Conservation (phyloP, 2,888 invertebrate genomes). For the Andricus curvator region DNA sequence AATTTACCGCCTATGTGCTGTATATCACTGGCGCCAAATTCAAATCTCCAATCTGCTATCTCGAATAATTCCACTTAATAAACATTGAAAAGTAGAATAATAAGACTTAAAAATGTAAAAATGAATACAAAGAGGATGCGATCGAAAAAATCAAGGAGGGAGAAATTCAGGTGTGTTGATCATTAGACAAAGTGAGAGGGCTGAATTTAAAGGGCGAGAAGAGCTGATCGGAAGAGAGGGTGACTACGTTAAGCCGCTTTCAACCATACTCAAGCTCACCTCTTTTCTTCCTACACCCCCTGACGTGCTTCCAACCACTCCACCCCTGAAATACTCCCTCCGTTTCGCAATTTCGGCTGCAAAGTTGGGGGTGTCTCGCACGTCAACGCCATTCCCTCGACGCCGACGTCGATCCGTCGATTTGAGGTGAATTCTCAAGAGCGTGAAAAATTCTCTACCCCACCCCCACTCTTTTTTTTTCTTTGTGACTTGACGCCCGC, state of each 20-base stretch:
- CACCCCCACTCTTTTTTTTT: not conserved
- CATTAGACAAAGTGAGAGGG: constrained; percentile 6
- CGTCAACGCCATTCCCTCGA: constrained; percentile 17
- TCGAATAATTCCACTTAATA: not conserved
- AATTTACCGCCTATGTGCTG: not conserved
- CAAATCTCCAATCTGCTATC: not conserved
- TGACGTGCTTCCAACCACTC: not conserved
- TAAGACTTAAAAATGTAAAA: not conserved
- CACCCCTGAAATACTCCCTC: not conserved
- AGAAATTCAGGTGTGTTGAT: not conserved
- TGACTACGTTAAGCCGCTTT: constrained; percentile 5
- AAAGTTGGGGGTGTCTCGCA: not conserved
- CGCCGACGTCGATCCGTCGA: constrained; percentile 24
- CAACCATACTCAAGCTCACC: not conserved
- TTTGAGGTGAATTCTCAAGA: constrained; percentile 36
- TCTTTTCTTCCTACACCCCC: not conserved
- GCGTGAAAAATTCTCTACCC: constrained; percentile 27
- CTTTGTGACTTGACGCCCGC: constrained; percentile 6
- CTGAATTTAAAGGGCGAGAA: not conserved
- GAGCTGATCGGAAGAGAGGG: not conserved
- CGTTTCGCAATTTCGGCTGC: constrained; percentile 17
- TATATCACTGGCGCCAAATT: not conserved
- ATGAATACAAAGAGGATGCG: not conserved
- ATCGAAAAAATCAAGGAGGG: not conserved
- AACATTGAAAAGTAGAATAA: not conserved